These are phyloP conservation scores for Hystrix brachyura DNA, from an alignment of 2,113 vertebrate genomes.

Conservation along the genomic window DNA sequence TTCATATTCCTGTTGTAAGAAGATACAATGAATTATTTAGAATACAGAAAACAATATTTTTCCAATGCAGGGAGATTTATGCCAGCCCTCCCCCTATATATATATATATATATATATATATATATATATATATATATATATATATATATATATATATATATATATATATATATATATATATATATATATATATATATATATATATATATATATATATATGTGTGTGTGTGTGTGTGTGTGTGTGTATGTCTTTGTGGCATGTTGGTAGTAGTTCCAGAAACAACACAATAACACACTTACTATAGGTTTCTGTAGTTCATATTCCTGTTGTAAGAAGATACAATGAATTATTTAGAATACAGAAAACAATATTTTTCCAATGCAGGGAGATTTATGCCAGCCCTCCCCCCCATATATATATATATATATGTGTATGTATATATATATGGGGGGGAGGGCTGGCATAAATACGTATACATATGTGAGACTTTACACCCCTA, in stretches of 20 bases:
- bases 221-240: no score
- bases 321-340: not conserved
- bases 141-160: no score
- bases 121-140: no score
- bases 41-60: not conserved
- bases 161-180: no score
- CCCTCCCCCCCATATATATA: no score
- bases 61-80: not conserved
- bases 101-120: not conserved
- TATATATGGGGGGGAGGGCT: no score
- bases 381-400: no score
- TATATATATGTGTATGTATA: not conserved
- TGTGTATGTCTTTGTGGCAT: not conserved
- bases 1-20: not conserved
- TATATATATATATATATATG: not conserved
- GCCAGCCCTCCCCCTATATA: no score
- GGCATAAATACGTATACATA: no score
- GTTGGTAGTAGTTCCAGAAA: not conserved
- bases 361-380: not conserved
- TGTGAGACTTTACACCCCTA: not conserved
- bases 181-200: not conserved
- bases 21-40: not conserved
- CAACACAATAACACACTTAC: no score
- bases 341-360: not conserved
- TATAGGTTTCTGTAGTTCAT: not conserved